These are phyloP conservation scores for Augochlorella aurata DNA, from an alignment of 2,888 invertebrate species.

Conservation along the genomic window DNA sequence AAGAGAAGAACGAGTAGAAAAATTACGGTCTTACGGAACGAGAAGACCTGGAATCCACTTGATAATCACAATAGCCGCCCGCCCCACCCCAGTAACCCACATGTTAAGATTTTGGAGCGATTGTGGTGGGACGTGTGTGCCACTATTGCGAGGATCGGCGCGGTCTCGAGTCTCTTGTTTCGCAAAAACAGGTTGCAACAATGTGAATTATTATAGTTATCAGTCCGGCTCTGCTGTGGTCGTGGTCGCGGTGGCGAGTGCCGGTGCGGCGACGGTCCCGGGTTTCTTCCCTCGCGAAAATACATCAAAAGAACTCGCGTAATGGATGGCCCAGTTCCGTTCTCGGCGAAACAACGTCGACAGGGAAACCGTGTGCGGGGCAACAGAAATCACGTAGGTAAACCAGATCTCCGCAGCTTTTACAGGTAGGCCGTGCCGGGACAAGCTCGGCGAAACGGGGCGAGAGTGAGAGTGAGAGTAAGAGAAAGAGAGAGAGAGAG, in stretches of 20 bases:
- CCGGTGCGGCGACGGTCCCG: background rate
- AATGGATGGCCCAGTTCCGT: constrained; percentile 42
- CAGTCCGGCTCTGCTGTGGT: background rate
- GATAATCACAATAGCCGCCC: background rate
- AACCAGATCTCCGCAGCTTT: constrained; percentile 54
- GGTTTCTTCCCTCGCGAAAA: constrained; percentile 10
- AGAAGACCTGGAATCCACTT: background rate
- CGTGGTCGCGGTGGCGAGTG: background rate
- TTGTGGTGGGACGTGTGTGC: background rate
- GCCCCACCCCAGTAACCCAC: background rate
- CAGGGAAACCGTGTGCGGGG: constrained; percentile 29
- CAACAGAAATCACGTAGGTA: constrained; percentile 56
- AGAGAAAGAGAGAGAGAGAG: constrained; percentile 11
- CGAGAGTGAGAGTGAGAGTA: constrained; percentile 26
- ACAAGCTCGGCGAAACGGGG: constrained; percentile 15
- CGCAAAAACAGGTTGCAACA: constrained; percentile 7
- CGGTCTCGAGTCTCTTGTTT: background rate
- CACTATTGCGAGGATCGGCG: background rate
- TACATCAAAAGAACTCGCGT: constrained; percentile 15
- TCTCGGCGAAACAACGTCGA: constrained; percentile 15
- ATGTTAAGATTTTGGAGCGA: background rate
- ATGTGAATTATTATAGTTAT: constrained; percentile 12
- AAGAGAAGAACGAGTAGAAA: background rate
- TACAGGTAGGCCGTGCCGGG: constrained; percentile 51
- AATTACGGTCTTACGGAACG: background rate